These are phyloP conservation scores for Phragmatobia fuliginosa DNA, from an alignment of 2,888 invertebrate species.

Conservation along the genomic window DNA sequence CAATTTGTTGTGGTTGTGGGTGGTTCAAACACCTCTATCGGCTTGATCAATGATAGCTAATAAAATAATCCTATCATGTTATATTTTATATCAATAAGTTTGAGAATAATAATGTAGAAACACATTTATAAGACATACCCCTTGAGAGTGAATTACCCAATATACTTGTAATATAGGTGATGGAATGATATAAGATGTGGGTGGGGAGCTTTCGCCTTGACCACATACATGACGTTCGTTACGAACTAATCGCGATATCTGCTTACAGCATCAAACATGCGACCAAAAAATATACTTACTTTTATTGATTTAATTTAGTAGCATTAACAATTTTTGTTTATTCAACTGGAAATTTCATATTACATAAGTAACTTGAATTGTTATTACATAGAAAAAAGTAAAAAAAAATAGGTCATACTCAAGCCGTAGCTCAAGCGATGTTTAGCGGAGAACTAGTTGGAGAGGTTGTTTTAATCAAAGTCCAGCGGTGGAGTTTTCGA, in stretches of 20 bases:
- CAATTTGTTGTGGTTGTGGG: not conserved
- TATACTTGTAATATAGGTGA: not conserved
- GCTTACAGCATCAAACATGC: not conserved
- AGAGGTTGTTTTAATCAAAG: not conserved
- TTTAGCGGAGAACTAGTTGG: not conserved
- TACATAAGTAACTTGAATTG: no score
- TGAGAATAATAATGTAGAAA: not conserved
- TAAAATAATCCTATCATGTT: not conserved
- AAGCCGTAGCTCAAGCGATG: not conserved
- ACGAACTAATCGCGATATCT: not conserved
- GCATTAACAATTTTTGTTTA: not conserved
- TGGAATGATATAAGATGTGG: slow-evolving; percentile 2
- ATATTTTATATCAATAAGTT: not conserved
- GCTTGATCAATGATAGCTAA: not conserved
- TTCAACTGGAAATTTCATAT: not conserved
- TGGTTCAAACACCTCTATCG: not conserved
- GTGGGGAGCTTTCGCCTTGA: not conserved
- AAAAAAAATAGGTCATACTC: not conserved
- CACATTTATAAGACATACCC: not conserved
- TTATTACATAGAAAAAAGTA: not conserved
- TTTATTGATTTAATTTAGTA: not conserved
- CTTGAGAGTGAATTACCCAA: slow-evolving; percentile 1
- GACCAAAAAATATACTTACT: not conserved
- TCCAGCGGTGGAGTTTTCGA: not conserved
- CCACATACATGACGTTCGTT: not conserved